These are phyloP conservation scores for Hippoglossus stenolepis DNA, from an alignment of 2,113 vertebrate genomes.

Conservation along the genomic window DNA sequence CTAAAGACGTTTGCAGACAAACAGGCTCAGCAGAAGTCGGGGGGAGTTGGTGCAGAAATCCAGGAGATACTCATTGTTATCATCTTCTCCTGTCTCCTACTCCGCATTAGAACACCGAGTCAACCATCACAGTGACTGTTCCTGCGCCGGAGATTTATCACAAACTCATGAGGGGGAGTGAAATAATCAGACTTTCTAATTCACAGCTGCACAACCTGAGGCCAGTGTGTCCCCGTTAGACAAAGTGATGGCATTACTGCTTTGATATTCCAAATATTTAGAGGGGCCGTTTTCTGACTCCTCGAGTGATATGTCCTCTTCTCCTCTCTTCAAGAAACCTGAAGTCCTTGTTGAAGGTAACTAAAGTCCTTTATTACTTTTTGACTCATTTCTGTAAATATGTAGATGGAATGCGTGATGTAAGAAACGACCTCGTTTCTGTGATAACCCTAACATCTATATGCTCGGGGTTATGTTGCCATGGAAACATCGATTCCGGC, in stretches of 20 bases:
- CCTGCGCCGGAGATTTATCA: slow-evolving; percentile 28
- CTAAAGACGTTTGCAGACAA: slow-evolving; percentile 43
- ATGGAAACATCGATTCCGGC: slow-evolving; percentile 26
- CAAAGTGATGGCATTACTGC: slow-evolving; percentile 43
- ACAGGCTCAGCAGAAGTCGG: slow-evolving; percentile 24
- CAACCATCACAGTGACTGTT: not conserved
- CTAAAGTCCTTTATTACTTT: not conserved
- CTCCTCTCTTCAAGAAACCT: slow-evolving; percentile 36
- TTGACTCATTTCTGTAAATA: not conserved
- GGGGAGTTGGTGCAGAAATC: slow-evolving; percentile 3
- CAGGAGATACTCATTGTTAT: not conserved
- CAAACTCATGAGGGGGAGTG: not conserved
- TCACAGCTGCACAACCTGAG: slow-evolving; percentile 13
- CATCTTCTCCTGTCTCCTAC: not conserved
- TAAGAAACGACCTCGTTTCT: too few relatives aligned
- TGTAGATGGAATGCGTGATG: not conserved
- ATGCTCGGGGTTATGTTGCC: slow-evolving; percentile 16
- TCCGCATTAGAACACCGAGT: not conserved
- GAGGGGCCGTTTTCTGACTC: slow-evolving; percentile 6
- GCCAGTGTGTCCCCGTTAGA: slow-evolving; percentile 27
- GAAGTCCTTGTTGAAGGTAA: slow-evolving; percentile 17
- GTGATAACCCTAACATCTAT: slow-evolving; percentile 1
- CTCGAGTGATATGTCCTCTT: not conserved
- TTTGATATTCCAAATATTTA: slow-evolving; percentile 53
- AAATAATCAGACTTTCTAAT: slow-evolving; percentile 17